Percentiles rank a stretch among this genome's conserved stretches.
Evolutionary conservation across 1,140 invertebrate species (phyloP).

Genomic region (Daktulosphaira vitifoliae): DNA sequence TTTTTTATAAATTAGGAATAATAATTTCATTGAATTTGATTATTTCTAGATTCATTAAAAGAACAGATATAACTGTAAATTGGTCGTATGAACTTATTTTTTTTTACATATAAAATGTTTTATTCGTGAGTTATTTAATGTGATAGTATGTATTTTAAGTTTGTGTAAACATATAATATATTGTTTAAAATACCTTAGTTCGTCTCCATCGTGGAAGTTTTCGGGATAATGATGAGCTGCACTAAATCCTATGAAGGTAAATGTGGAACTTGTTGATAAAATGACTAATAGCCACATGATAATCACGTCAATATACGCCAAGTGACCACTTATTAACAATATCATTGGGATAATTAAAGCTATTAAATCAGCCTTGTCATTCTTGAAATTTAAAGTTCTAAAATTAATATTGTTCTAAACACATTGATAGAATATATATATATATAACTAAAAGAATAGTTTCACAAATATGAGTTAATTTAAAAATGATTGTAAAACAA

Average conservation of each 20-base stretch:
- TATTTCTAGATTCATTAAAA: no score
- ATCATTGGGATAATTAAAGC: conserved; percentile 48
- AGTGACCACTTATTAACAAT: conserved; percentile 45
- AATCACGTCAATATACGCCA: neutral
- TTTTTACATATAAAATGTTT: no score
- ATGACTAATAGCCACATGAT: conserved; percentile 53
- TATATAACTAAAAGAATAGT: neutral
- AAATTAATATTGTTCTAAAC: neutral
- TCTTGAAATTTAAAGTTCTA: conserved; percentile 20
- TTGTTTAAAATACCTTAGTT: conserved; percentile 45
- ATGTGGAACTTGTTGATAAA: conserved; percentile 52
- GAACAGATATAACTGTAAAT: no score
- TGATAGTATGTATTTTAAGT: no score
- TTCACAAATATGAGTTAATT: no score
- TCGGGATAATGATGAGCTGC: conserved; percentile 76
- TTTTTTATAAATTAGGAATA: no score
- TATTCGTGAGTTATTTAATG: no score
- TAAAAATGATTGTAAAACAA: no score
- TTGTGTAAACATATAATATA: no score
- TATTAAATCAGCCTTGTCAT: conserved; percentile 45
- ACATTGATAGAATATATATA: neutral
- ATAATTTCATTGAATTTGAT: no score
- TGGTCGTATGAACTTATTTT: no score
- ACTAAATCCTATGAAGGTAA: conserved; percentile 58
- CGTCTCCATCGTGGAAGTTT: conserved; percentile 74